These are phyloP conservation scores for Galbula dea DNA, from an alignment of 2,113 vertebrate genomes.

Conservation along the genomic window DNA sequence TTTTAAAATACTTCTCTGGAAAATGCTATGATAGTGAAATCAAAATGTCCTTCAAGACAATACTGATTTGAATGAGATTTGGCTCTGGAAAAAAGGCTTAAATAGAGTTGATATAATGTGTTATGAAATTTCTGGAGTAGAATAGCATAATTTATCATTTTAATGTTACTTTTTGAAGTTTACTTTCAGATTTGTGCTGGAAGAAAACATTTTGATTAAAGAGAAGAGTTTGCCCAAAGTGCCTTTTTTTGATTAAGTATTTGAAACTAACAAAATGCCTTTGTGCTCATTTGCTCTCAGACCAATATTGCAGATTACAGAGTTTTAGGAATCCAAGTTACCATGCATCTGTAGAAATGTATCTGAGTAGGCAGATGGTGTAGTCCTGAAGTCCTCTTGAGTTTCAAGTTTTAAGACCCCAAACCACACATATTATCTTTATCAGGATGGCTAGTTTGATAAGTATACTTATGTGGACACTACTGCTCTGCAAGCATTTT, in stretches of 20 bases:
- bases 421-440: background rate
- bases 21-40: constrained; percentile 10
- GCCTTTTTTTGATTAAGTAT: background rate
- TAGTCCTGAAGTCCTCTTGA: background rate
- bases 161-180: constrained; percentile 11
- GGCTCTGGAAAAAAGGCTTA: constrained; percentile 23
- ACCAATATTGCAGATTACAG: background rate
- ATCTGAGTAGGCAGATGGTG: background rate
- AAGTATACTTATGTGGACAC: background rate
- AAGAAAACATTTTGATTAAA: constrained; percentile 25
- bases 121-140: background rate
- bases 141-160: constrained; percentile 11
- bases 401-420: background rate
- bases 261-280: background rate
- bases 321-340: background rate
- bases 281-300: background rate
- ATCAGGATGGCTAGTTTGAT: background rate
- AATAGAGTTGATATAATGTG: background rate
- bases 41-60: background rate
- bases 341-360: background rate
- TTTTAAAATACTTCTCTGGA: background rate
- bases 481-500: background rate
- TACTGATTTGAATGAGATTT: background rate
- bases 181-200: background rate
- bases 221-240: background rate